A percentile compares a stretch with the other conserved stretches of the same genome.
Conservation (phyloP, 1,140 invertebrate genomes). For the Argopecten irradians region DNA sequence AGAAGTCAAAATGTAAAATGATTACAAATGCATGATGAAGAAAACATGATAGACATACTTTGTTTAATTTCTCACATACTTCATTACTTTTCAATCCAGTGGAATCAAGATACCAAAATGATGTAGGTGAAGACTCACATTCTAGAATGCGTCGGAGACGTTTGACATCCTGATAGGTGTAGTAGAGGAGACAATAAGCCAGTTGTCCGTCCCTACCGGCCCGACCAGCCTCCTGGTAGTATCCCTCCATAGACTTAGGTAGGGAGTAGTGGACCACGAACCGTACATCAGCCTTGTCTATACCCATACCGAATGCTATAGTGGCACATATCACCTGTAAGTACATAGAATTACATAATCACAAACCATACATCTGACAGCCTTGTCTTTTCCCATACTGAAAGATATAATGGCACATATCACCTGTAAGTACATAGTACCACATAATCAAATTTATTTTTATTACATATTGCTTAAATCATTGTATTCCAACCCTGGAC, state of each 20-base stretch:
- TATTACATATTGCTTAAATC: no score
- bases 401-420: slow-evolving; percentile 98
- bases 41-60: no score
- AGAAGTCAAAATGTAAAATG: no score
- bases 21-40: no score
- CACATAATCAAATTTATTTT: no score
- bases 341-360: slow-evolving; percentile 78
- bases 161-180: slow-evolving; percentile 88
- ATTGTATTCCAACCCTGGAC: no score
- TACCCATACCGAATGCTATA: slow-evolving; percentile 98
- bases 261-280: slow-evolving; percentile 89
- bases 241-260: slow-evolving; percentile 97
- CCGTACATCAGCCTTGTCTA: slow-evolving; percentile 89
- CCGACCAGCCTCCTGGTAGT: slow-evolving; percentile 98
- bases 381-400: slow-evolving; percentile 99
- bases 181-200: slow-evolving; percentile 91
- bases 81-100: neutral
- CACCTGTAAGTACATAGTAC: slow-evolving; percentile 78
- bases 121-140: slow-evolving; percentile 79
- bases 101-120: neutral
- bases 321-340: slow-evolving; percentile 91
- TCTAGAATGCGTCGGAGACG: slow-evolving; percentile 87
- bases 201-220: slow-evolving; percentile 93
- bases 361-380: slow-evolving; percentile 80
- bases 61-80: neutral